Base-by-base conservation (phyloP, 2,888 invertebrate genomes). In the Lasioglossum malachurum region DNA sequence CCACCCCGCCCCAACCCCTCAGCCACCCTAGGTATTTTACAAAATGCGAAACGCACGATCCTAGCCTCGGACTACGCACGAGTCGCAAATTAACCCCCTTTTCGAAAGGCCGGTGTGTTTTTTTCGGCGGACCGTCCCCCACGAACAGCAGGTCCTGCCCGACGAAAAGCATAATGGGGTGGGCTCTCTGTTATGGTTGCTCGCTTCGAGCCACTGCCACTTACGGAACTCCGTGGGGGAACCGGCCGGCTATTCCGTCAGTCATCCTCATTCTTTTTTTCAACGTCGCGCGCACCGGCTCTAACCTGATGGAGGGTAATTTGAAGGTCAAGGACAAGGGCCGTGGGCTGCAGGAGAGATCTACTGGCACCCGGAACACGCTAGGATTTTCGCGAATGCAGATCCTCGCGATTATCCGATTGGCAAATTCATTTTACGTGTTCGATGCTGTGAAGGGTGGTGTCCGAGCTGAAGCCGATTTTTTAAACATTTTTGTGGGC, bases 11-110 rank as follows among this genome's bases (percentile, higher is more conserved):
- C 35, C 10, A 44, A 14, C 16, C 12, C 46, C 10, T 7, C 23
- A 0, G 5, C 60, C 27, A 8, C 31, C 35, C 10, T 35, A 19
- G 35, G 67, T 64, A 67, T 64, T 83, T 79, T 67, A 69, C 75
- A 27, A 67, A 84, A 85, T 38, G 23, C 64, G 46, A 19, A 74
- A 16, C 73, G 69, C 60, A 2, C 46, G 10, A 83, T 71, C 49
- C 78, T 27, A 14, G 19, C n/a, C 41, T 38, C 35, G 38, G 38
- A 57, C 31, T 72, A 41, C 49, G 57, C 57, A 41, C 49, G 35
- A 77, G 74, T 79, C 80, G 69, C 77, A 90, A 90, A 90, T 89
- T 89, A 89, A 81, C 79, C 85, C 82, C 78, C 80, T 67, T 67
- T 19, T 83, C 83, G 64, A 64, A 31, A 19, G 53, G 71, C 72